Evolutionary conservation across 2,888 invertebrate genomes (phyloP).

Genomic region (Steinernema hermaphroditum): DNA sequence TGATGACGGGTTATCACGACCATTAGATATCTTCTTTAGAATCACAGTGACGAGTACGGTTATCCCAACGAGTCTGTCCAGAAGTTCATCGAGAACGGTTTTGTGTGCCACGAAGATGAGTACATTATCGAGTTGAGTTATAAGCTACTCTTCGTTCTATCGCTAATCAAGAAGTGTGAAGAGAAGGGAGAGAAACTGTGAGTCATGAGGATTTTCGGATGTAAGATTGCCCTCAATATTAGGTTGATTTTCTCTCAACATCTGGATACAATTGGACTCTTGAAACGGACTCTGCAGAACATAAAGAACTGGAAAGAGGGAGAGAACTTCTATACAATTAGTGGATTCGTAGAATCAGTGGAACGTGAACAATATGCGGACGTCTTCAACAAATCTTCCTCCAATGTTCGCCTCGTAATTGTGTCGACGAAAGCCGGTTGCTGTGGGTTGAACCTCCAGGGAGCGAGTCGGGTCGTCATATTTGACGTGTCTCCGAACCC

Average conservation of each 20-base stretch:
- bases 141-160: too few relatives aligned
- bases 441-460: conserved; percentile 90
- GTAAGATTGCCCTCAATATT: too few relatives aligned
- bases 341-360: not conserved
- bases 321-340: not conserved
- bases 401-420: conserved; percentile 74
- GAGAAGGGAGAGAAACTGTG: too few relatives aligned
- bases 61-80: too few relatives aligned
- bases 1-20: too few relatives aligned
- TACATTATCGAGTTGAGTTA: too few relatives aligned
- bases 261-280: not conserved
- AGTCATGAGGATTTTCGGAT: too few relatives aligned
- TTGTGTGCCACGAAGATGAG: too few relatives aligned
- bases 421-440: conserved; percentile 95
- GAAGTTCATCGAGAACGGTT: too few relatives aligned
- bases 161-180: too few relatives aligned
- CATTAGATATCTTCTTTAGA: too few relatives aligned
- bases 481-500: conserved; percentile 99
- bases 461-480: conserved; percentile 91
- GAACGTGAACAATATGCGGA: not conserved
- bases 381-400: not conserved
- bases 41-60: too few relatives aligned
- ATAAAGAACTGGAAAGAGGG: not conserved
- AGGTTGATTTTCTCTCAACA: not conserved
- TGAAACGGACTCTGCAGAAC: not conserved